Conservation (phyloP, 2,797 vertebrate genomes). For the Poeciliopsis turneri region DNA sequence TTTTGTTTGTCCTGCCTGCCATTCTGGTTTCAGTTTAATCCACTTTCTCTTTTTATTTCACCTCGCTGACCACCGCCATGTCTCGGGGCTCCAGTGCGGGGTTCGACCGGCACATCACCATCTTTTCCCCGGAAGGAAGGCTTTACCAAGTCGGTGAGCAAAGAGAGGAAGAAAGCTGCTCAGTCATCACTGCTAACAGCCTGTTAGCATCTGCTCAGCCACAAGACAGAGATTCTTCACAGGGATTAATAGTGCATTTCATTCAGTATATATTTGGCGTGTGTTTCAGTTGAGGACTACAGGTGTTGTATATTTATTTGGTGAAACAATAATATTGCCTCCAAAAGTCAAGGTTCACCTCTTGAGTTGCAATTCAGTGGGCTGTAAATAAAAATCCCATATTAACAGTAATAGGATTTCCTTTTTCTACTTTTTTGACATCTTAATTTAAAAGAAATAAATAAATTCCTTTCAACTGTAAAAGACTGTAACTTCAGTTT, state of each 20-base stretch:
- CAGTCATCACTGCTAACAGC: slow-evolving; percentile 61
- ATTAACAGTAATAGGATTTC: neutral
- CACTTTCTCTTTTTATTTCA: slow-evolving; percentile 6
- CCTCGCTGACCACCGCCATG: slow-evolving; percentile 67
- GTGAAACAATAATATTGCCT: neutral
- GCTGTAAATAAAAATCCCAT: neutral
- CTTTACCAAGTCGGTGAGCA: slow-evolving; percentile 94
- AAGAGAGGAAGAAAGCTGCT: slow-evolving; percentile 33
- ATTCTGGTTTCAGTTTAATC: slow-evolving; percentile 37
- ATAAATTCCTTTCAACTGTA: neutral
- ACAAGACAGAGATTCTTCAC: neutral
- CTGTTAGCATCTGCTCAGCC: slow-evolving; percentile 38
- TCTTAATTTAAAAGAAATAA: too few relatives aligned
- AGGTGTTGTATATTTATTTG: neutral
- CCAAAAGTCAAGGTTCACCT: neutral
- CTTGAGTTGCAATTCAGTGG: neutral
- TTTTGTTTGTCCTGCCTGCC: slow-evolving; percentile 18
- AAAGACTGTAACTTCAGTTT: neutral
- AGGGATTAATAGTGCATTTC: neutral
- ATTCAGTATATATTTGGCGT: neutral
- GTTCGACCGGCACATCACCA: slow-evolving; percentile 93
- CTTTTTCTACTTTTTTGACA: neutral
- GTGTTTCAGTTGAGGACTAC: neutral
- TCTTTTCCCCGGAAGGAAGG: slow-evolving; percentile 92
- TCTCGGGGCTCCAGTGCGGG: slow-evolving; percentile 92